phyloP scores from a whole-genome alignment of 1,140 invertebrate genomes.

The Chironomus tepperi region DNA sequence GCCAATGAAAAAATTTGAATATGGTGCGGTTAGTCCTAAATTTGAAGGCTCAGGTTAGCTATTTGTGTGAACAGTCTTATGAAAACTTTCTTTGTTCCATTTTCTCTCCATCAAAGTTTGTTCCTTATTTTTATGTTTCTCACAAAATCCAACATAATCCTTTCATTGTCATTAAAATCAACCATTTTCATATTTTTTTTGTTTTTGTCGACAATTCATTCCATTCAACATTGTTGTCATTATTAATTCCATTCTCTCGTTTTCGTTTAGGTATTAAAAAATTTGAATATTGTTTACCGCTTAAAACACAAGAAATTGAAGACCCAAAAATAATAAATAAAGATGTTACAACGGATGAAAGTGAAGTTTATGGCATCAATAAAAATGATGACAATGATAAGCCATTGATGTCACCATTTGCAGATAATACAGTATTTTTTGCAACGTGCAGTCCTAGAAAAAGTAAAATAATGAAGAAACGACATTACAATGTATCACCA shows the following conservation, averaged over 20 bases:
- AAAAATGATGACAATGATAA: slow-evolving; percentile 13
- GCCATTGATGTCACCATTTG: neutral
- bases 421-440: neutral
- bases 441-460: slow-evolving; percentile 11
- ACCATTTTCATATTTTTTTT: no score
- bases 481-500: slow-evolving; percentile 11
- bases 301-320: neutral
- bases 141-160: neutral
- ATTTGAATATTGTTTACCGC: slow-evolving; percentile 15
- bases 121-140: neutral
- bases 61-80: no score
- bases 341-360: neutral
- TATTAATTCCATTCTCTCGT: neutral
- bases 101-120: neutral
- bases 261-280: neutral
- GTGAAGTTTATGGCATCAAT: neutral
- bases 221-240: neutral
- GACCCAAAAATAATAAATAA: neutral
- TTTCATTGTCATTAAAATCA: neutral
- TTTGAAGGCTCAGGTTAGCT: slow-evolving; percentile 22
- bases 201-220: neutral
- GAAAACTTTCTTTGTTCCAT: no score
- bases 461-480: neutral
- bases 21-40: slow-evolving; percentile 37
- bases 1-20: slow-evolving; percentile 35